Evolutionary conservation across 2,888 invertebrate genomes (phyloP).

Genomic region (Chloromyia formosa): DNA sequence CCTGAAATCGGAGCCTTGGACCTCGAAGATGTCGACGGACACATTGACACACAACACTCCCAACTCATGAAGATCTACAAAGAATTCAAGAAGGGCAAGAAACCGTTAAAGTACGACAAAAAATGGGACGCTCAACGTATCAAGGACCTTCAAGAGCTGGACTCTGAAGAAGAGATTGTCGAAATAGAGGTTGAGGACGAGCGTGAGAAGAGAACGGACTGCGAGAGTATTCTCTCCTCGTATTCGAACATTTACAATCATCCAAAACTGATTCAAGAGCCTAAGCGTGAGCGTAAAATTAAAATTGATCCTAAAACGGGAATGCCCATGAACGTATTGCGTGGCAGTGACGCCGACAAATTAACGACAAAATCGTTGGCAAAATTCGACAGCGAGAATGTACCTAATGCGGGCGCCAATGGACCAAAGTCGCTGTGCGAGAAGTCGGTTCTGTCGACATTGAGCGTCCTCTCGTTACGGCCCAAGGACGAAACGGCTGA

Average conservation of each 20-base stretch:
- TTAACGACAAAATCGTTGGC: constrained; percentile 76
- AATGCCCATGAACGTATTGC: constrained; percentile 74
- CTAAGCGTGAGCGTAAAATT: constrained; percentile 70
- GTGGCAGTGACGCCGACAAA: constrained; percentile 67
- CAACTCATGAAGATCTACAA: constrained; percentile 77
- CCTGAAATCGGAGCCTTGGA: constrained; percentile 90
- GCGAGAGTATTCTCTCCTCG: constrained; percentile 88
- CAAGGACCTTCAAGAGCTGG: constrained; percentile 62
- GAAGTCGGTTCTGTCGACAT: constrained; percentile 73
- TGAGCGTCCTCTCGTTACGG: constrained; percentile 74
- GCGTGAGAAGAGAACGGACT: constrained; percentile 83
- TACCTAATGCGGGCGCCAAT: constrained; percentile 52
- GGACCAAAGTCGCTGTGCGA: constrained; percentile 70
- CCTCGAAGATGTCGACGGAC: constrained; percentile 85
- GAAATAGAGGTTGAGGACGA: constrained; percentile 70
- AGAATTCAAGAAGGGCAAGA: constrained; percentile 74
- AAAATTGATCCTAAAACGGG: constrained; percentile 78
- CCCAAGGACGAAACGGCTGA: constrained; percentile 81
- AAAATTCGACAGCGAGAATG: constrained; percentile 68
- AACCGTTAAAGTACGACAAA: constrained; percentile 68
- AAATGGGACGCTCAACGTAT: constrained; percentile 65
- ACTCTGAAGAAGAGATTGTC: constrained; percentile 70
- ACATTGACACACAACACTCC: constrained; percentile 67
- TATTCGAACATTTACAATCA: constrained; percentile 93
- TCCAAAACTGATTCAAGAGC: constrained; percentile 85